Base-by-base conservation (phyloP, 2,113 vertebrate species). In the Austrofundulus limnaeus region DNA sequence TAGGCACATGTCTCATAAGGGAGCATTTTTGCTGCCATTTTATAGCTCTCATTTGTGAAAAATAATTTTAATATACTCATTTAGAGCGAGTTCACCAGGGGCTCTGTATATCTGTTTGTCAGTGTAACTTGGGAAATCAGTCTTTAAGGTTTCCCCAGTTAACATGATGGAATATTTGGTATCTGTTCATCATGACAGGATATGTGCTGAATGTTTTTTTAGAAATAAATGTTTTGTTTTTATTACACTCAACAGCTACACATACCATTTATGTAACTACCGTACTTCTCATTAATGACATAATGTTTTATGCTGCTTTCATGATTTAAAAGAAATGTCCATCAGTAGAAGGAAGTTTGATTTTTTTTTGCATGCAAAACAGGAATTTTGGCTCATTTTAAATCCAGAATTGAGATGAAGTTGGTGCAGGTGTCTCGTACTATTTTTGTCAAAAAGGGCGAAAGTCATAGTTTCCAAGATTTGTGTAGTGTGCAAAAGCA, bases 391-490 rank as follows among this genome's bases (percentile, higher is more conserved):
- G 45, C 52, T 70, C 61, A 31, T 45, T 48, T 55, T 77, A 52
- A 74, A 38, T 57, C 42, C 47, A 57, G 68, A 75, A 72, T 75
- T 60, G 75, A 60, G 38, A 66, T 39, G 43, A 67, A 72, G 69
- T 72, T 67, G 58, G 75, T 66, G 61, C 46, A 24, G 59, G 72
- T 84, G 73, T 51, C 66, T 24, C 4, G 28, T 81, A 83, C n/a
- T n/a, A 83, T 73, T 65, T 77, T 70, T 78, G 55, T 15, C 64
- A 55, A 72, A 52, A 28, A 64, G 45, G 50, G 61, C 45, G 69
- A 69, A 63, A 61, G 68, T 46, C 48, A 66, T 83, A 54, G 72
- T 80, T 86, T 55, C 66, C 67, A 78, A 72, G 66, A 68, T 87
- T 73, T 63, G 62, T 75, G 52, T 78, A 65, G 62, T 72, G 74